A percentile compares a stretch with the other conserved stretches of the same genome.
These are phyloP conservation scores for Drosophila sp. DNA, from an alignment of 1,140 invertebrate species.

Conservation along the genomic window DNA sequence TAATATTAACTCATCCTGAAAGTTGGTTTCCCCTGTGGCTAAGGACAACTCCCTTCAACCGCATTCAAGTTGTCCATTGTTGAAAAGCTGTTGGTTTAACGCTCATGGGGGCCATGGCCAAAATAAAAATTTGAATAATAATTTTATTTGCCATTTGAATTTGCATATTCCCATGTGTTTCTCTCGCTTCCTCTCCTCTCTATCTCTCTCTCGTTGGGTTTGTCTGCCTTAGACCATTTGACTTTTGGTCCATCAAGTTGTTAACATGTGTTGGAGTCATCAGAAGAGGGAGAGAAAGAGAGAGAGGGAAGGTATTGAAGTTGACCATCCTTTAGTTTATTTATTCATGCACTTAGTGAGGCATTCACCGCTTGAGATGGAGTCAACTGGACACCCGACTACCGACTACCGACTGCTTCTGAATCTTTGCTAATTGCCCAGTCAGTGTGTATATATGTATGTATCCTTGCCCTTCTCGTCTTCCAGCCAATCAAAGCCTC, in stretches of 20 bases:
- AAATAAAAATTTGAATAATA: constrained; percentile 75
- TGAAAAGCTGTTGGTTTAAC: constrained; percentile 75
- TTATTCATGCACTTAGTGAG: constrained; percentile 80
- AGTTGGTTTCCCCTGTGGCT: neutral
- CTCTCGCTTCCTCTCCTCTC: neutral
- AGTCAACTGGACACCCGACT: neutral
- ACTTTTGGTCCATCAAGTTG: constrained; percentile 78
- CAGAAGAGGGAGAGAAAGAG: constrained; percentile 12
- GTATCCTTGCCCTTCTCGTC: constrained; percentile 16
- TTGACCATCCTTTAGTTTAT: constrained; percentile 74
- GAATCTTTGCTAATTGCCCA: constrained; percentile 65
- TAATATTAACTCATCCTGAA: neutral
- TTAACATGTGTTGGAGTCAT: constrained; percentile 73
- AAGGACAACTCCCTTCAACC: constrained; percentile 3
- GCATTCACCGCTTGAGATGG: constrained; percentile 67
- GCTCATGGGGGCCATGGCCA: constrained; percentile 70
- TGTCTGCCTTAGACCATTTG: constrained; percentile 39
- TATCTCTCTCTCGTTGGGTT: neutral
- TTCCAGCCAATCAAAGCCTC: constrained; percentile 68
- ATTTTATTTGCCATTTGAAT: constrained; percentile 76
- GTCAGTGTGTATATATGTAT: constrained; percentile 14
- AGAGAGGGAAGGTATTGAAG: constrained; percentile 9
- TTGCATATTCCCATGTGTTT: constrained; percentile 67
- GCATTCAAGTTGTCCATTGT: constrained; percentile 66
- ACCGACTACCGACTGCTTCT: neutral